Percentiles rank a stretch among this genome's conserved stretches.
Evolutionary conservation across 2,113 vertebrate species (phyloP).

Genomic region (Dasyornis broadbenti): DNA sequence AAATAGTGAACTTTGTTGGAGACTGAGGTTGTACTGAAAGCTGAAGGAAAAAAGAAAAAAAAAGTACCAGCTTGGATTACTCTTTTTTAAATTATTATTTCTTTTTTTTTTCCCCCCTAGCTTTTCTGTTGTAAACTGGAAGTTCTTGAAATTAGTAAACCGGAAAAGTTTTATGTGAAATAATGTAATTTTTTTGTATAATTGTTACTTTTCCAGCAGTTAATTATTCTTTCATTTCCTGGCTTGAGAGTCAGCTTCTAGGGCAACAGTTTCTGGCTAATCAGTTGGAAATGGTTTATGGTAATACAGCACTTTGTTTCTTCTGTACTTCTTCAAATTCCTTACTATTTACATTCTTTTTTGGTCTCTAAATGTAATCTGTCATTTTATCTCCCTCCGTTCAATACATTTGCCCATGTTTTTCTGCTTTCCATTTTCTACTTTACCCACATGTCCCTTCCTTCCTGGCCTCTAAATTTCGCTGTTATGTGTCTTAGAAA

Average conservation of each 20-base stretch:
- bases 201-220: background rate
- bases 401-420: background rate
- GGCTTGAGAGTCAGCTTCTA: background rate
- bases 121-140: background rate
- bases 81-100: background rate
- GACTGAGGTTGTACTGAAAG: background rate
- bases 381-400: background rate
- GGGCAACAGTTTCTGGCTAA: background rate
- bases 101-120: accelerated
- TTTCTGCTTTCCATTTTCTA: background rate
- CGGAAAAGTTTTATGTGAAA: background rate
- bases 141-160: background rate
- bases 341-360: background rate
- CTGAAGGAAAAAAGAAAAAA: background rate
- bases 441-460: background rate
- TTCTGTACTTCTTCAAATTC: background rate
- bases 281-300: background rate
- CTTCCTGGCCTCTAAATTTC: background rate
- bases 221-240: background rate
- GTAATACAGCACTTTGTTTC: background rate
- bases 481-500: background rate
- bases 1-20: background rate
- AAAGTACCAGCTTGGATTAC: background rate
- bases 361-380: background rate
- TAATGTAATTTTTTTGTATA: background rate